Evolutionary conservation across 53 echinoderm and acorn worm species (phyloP), one percentile per base, ranked within the genome.

Genomic region (Antedon mediterranea): DNA sequence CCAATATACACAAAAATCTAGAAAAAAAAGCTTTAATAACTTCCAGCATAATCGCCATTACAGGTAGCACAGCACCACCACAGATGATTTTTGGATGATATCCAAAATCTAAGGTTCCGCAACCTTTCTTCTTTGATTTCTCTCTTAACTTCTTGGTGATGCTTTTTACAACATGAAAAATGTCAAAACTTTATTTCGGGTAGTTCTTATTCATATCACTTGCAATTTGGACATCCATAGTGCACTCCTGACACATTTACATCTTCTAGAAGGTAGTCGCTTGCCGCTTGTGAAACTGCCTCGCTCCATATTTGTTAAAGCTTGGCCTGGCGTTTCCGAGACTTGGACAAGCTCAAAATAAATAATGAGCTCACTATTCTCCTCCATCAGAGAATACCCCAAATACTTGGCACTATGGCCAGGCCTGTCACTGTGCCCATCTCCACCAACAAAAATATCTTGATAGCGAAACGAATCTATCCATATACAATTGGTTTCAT

Each of bases 351-450:
- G 31, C 30, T 44, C 34, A 77, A 85, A 72, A 32, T 77, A 73
- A 15, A 81, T 33, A 0, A 85, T 71, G 29, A 81, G 71, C 20
- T 78, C 32, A 0, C 28, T 34, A 2, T 37, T 28, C 81, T 73
- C 34, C 3, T 73, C 77, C 85, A 85, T 81, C 15, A 85, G 2
- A 0, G 86, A 28, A 74, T 85, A 85, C 29, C 72, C 72, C 7
- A 76, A 74, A 43, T 81, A 85, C 72, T 85, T 85, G 7, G 85
- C 86, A 75, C 26, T 75, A 5, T 76, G 76, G 31, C 85, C 85
- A 11, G 85, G 85, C 13, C 76, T 81, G 72, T 85, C 81, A 42
- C 85, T 81, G 29, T 81, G 37, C 14, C 85, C 85, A 76, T 81
- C 85, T 2, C 85, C 85, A 7, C 43, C 43, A 31, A 76, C 31